These are phyloP conservation scores for Diadromus collaris DNA, from an alignment of 2,888 invertebrate species.

Conservation along the genomic window DNA sequence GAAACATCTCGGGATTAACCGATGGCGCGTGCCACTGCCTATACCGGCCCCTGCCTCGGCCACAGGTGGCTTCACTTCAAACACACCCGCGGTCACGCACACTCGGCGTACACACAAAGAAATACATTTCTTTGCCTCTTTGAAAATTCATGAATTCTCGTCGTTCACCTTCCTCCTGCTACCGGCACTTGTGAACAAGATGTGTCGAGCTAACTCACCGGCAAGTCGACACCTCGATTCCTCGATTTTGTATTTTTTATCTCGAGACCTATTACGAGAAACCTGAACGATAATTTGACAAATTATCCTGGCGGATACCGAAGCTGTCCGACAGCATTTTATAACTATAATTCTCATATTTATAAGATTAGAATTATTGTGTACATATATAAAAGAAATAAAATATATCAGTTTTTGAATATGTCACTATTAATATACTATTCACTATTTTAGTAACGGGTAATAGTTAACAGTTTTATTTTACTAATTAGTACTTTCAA, in stretches of 20 bases:
- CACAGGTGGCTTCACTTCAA: constrained; percentile 75
- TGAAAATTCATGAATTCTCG: constrained; percentile 53
- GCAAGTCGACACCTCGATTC: constrained; percentile 29
- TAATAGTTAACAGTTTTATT: too few relatives aligned
- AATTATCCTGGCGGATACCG: neutral
- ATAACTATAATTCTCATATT: neutral
- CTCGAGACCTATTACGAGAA: neutral
- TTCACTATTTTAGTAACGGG: too few relatives aligned
- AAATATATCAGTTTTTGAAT: too few relatives aligned
- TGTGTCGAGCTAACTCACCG: constrained; percentile 20
- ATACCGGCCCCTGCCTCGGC: constrained; percentile 49
- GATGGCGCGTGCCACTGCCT: constrained; percentile 74
- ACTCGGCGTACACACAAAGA: constrained; percentile 54
- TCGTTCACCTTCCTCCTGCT: constrained; percentile 23
- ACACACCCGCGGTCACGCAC: constrained; percentile 55
- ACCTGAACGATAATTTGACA: neutral
- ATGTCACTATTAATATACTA: too few relatives aligned
- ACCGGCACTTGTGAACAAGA: neutral
- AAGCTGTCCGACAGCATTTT: neutral
- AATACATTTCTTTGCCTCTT: constrained; percentile 47
- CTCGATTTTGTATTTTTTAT: constrained; percentile 21
- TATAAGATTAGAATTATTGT: neutral
- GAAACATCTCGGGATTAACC: constrained; percentile 71
- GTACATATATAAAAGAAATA: neutral
- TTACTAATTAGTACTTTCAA: too few relatives aligned